Conservation (phyloP, 2,797 vertebrate genomes). For the Natrix natrix region DNA sequence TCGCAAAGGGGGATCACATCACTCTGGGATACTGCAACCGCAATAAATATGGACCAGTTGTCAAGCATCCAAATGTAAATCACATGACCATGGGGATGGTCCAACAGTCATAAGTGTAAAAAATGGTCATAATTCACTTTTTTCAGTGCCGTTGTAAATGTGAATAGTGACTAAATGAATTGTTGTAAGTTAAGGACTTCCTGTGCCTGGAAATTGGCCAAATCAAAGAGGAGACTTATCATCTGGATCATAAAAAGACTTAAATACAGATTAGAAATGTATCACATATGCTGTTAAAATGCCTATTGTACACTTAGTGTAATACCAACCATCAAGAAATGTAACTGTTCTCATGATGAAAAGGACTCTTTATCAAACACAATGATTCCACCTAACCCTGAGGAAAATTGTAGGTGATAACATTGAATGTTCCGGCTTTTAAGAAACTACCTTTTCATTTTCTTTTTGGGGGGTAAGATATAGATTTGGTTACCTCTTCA, state of each 20-base stretch:
- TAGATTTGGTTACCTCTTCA: not conserved
- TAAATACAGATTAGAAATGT: not conserved
- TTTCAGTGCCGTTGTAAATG: no score
- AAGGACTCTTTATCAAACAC: not conserved
- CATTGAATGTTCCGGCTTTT: not conserved
- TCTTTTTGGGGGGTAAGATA: not conserved
- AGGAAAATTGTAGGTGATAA: not conserved
- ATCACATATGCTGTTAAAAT: not conserved
- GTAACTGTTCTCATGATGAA: not conserved
- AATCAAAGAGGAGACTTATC: not conserved
- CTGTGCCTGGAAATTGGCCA: not conserved
- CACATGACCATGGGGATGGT: no score
- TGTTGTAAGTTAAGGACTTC: no score
- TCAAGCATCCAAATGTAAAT: no score
- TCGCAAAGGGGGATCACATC: no score
- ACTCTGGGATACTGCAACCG: no score
- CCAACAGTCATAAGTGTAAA: no score
- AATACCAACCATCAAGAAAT: not conserved
- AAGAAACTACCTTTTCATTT: not conserved
- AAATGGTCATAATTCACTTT: no score
- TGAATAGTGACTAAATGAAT: no score
- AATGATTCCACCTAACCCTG: not conserved
- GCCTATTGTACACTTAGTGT: not conserved
- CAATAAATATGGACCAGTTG: no score
- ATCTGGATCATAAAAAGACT: not conserved